These are phyloP conservation scores for Drosophila jambulina DNA, from an alignment of 1,140 invertebrate genomes.

Conservation along the genomic window DNA sequence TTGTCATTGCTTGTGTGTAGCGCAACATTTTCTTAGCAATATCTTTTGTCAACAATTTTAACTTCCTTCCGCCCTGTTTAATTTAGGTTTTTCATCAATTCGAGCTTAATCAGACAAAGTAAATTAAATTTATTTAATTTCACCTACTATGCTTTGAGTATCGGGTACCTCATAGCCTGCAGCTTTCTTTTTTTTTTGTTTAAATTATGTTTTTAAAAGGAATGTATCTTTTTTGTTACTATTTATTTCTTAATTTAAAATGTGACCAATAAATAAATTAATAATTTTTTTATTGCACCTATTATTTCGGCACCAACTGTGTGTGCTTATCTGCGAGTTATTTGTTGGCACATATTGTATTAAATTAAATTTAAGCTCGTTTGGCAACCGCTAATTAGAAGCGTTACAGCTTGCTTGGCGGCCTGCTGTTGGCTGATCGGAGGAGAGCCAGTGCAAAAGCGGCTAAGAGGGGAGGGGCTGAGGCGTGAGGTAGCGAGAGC, in stretches of 20 bases:
- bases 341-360: conserved; percentile 20
- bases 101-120: too few species aligned
- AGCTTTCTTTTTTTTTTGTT: too few species aligned
- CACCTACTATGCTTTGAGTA: too few species aligned
- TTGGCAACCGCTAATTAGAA: conserved; percentile 66
- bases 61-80: not conserved
- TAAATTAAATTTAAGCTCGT: conserved; percentile 62
- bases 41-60: not conserved
- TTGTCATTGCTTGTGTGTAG: too few species aligned
- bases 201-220: too few species aligned
- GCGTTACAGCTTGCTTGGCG: conserved; percentile 42
- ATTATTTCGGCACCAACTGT: not conserved
- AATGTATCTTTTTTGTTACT: not conserved
- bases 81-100: too few species aligned
- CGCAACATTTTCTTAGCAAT: not conserved
- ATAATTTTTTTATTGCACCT: not conserved
- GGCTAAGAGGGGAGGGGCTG: not conserved
- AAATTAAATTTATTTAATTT: too few species aligned
- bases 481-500: conserved; percentile 36
- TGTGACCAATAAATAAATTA: not conserved
- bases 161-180: not conserved
- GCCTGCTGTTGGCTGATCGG: conserved; percentile 3
- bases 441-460: too few species aligned
- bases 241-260: not conserved
- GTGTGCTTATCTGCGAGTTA: not conserved